These are phyloP conservation scores for Cheilosia grossa DNA, from an alignment of 2,888 invertebrate genomes.

Conservation along the genomic window DNA sequence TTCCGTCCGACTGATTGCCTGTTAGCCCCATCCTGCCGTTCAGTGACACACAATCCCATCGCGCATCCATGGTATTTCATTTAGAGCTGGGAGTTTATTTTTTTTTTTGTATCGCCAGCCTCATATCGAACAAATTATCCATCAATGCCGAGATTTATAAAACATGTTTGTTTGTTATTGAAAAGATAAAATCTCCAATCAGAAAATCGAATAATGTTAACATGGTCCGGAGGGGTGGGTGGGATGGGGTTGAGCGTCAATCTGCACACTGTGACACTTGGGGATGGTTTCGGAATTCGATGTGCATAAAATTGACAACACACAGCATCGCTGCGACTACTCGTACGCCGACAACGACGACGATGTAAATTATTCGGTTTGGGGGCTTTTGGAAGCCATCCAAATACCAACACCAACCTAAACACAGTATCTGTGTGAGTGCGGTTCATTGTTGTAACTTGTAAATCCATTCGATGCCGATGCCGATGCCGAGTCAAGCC, in stretches of 20 bases:
- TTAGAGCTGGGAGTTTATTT: slow-evolving; percentile 20
- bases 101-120: not conserved
- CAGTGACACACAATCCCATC: slow-evolving; percentile 49
- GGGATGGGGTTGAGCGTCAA: slow-evolving; percentile 9
- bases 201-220: slow-evolving; percentile 74
- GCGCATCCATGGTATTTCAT: slow-evolving; percentile 38
- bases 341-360: slow-evolving; percentile 20
- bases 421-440: slow-evolving; percentile 28
- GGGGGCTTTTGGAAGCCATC: slow-evolving; percentile 65
- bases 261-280: slow-evolving; percentile 31
- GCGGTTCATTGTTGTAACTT: slow-evolving; percentile 62
- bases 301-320: slow-evolving; percentile 74
- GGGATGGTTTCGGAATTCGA: slow-evolving; percentile 63
- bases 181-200: slow-evolving; percentile 74
- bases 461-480: slow-evolving; percentile 46
- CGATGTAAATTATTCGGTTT: slow-evolving; percentile 73
- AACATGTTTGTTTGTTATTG: slow-evolving; percentile 74
- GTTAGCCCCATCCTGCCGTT: slow-evolving; percentile 23
- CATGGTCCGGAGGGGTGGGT: slow-evolving; percentile 37
- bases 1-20: slow-evolving; percentile 71
- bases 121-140: slow-evolving; percentile 62
- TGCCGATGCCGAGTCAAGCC: slow-evolving; percentile 26
- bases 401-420: slow-evolving; percentile 62
- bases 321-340: not conserved
- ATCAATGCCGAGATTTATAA: slow-evolving; percentile 69